Percentiles rank a stretch among this genome's conserved stretches.
phyloP scores from a whole-genome alignment of 2,888 invertebrate genomes.

The Chaitophorus viminalis region DNA sequence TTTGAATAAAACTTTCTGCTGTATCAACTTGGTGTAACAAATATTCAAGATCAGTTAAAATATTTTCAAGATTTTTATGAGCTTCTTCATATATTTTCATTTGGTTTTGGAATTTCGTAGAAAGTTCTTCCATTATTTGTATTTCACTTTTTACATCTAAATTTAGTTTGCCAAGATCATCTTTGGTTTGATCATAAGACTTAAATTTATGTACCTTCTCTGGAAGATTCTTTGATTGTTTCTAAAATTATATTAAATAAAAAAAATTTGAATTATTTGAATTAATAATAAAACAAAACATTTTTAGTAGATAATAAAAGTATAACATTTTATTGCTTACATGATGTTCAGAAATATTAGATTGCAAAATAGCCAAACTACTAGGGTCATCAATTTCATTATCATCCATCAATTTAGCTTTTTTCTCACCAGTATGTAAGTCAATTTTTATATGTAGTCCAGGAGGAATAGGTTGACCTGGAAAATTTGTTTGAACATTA shows the following conservation, averaged over 20 bases:
- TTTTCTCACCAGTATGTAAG: slow-evolving; percentile 78
- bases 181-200: slow-evolving; percentile 75
- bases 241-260: neutral
- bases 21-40: slow-evolving; percentile 83
- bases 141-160: slow-evolving; percentile 75
- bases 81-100: slow-evolving; percentile 66
- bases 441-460: slow-evolving; percentile 82
- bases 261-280: neutral
- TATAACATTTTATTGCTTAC: slow-evolving; percentile 25
- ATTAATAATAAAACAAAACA: neutral
- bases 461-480: slow-evolving; percentile 77
- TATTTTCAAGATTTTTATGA: slow-evolving; percentile 68
- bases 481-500: slow-evolving; percentile 58
- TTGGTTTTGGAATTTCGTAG: slow-evolving; percentile 70
- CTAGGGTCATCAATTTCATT: slow-evolving; percentile 65
- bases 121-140: slow-evolving; percentile 73
- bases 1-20: slow-evolving; percentile 76
- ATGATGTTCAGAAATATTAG: slow-evolving; percentile 57
- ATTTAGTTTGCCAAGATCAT: slow-evolving; percentile 74
- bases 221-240: neutral
- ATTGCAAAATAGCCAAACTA: slow-evolving; percentile 59
- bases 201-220: slow-evolving; percentile 68
- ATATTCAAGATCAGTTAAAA: slow-evolving; percentile 77
- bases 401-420: slow-evolving; percentile 77
- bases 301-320: no score